phyloP scores from a whole-genome alignment of 2,113 vertebrate genomes.

The Pardalotus punctatus region DNA sequence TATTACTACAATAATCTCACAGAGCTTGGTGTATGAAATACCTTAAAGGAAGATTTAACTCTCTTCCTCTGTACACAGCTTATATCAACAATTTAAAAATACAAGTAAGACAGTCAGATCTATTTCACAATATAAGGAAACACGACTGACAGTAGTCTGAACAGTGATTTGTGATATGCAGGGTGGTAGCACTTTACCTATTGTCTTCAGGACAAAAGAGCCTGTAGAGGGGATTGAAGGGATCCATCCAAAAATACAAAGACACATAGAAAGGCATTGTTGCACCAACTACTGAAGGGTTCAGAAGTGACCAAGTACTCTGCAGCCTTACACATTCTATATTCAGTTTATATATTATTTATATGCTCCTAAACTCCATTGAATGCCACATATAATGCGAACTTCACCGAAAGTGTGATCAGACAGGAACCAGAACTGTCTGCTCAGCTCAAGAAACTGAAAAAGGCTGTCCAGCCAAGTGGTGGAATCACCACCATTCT shows the following conservation, averaged over 20 bases:
- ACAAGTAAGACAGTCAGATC: neutral
- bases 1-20: neutral
- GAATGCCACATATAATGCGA: accelerated
- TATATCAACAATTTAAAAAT: neutral
- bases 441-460: neutral
- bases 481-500: neutral
- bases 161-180: neutral
- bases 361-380: neutral
- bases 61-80: neutral
- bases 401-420: neutral
- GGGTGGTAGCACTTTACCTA: neutral
- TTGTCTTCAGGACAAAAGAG: neutral
- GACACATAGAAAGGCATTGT: neutral
- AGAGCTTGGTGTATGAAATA: neutral
- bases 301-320: neutral
- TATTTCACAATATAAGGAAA: neutral
- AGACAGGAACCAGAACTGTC: neutral
- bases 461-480: neutral
- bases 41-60: neutral
- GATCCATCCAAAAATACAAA: neutral
- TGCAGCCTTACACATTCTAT: neutral
- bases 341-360: neutral
- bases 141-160: neutral
- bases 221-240: neutral
- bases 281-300: neutral